These are phyloP conservation scores for Lydus trimaculatus DNA, from an alignment of 2,888 invertebrate genomes.

Conservation along the genomic window DNA sequence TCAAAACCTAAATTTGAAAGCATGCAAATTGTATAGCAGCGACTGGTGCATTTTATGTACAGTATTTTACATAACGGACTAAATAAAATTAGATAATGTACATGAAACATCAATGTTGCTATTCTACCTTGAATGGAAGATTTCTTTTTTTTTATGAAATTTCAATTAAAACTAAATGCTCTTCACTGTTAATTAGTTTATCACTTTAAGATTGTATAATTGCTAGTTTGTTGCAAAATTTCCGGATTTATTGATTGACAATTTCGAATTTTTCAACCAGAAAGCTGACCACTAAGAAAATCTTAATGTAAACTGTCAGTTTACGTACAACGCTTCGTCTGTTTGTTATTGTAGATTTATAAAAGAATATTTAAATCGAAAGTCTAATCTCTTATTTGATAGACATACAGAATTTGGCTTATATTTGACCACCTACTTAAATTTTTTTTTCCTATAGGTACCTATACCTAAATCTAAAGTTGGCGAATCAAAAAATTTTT, in stretches of 20 bases:
- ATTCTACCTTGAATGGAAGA: conserved; percentile 5
- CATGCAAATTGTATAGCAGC: conserved; percentile 30
- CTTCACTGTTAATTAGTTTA: background rate
- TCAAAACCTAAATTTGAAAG: conserved; percentile 33
- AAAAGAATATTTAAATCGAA: conserved; percentile 34
- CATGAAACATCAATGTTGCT: conserved; percentile 20
- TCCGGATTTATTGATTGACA: conserved; percentile 19
- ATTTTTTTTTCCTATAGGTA: background rate
- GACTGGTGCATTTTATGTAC: conserved; percentile 34
- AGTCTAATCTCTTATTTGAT: conserved; percentile 30
- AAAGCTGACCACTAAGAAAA: conserved; percentile 26
- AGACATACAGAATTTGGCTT: conserved; percentile 18
- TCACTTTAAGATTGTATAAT: background rate
- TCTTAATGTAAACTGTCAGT: conserved; percentile 35
- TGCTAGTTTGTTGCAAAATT: background rate
- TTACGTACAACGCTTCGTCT: conserved; percentile 29
- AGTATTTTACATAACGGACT: conserved; percentile 32
- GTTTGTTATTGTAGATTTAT: conserved; percentile 24
- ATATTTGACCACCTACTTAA: background rate
- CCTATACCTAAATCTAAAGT: too few relatives aligned
- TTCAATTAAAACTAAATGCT: background rate
- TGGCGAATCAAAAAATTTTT: background rate
- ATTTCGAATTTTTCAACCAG: conserved; percentile 24
- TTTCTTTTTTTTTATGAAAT: conserved; percentile 16
- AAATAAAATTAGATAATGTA: conserved; percentile 34